These are phyloP conservation scores for Zootermopsis nevadensis DNA, from an alignment of 2,888 invertebrate genomes.

Conservation along the genomic window DNA sequence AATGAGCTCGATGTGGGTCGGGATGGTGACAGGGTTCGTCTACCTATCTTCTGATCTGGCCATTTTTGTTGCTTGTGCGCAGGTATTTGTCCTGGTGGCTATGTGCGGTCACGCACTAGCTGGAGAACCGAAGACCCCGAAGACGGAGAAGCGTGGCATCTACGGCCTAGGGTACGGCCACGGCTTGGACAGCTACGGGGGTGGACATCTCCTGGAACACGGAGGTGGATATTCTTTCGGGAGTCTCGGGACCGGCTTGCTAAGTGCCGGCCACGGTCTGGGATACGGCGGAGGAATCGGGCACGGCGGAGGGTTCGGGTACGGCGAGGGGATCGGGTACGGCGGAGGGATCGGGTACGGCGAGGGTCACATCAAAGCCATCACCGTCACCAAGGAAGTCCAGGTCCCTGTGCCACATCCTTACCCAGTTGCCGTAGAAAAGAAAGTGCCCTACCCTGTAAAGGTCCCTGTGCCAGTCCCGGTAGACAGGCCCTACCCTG, in stretches of 20 bases:
- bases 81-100: not conserved
- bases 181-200: not conserved
- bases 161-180: slow-evolving; percentile 15
- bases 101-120: not conserved
- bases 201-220: not conserved
- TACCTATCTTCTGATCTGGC: too few relatives aligned
- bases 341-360: slow-evolving; percentile 41
- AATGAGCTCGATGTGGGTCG: too few relatives aligned
- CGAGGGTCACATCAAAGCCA: slow-evolving; percentile 46
- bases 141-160: slow-evolving; percentile 24
- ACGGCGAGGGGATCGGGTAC: not conserved
- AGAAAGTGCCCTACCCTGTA: slow-evolving; percentile 59
- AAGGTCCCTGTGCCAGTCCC: slow-evolving; percentile 65
- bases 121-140: not conserved
- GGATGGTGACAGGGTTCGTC: too few relatives aligned
- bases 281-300: too few relatives aligned
- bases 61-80: not conserved
- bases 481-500: slow-evolving; percentile 61
- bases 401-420: slow-evolving; percentile 58
- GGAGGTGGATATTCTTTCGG: not conserved
- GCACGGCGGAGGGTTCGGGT: not conserved
- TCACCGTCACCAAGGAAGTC: slow-evolving; percentile 51
- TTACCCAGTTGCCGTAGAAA: slow-evolving; percentile 60
- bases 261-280: slow-evolving; percentile 33
- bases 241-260: slow-evolving; percentile 12